These are phyloP conservation scores for Oreohelix idahoensis DNA, from an alignment of 1,140 invertebrate genomes.

Conservation along the genomic window DNA sequence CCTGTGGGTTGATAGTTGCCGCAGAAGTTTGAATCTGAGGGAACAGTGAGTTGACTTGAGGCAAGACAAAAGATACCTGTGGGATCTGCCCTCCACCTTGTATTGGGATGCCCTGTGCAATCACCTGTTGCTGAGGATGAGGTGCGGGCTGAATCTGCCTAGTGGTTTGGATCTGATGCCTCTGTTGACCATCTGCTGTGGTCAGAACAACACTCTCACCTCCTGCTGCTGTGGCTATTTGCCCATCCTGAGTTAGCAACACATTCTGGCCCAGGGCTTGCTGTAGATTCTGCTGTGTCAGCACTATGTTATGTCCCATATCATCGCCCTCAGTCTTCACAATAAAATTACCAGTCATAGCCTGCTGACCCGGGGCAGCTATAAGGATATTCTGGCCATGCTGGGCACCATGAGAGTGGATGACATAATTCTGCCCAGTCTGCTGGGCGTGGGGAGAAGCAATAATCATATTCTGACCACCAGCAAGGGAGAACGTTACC, in stretches of 20 bases:
- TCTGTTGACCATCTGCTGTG: slow-evolving; percentile 39
- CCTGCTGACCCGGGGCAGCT: slow-evolving; percentile 43
- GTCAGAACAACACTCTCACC: slow-evolving; percentile 37
- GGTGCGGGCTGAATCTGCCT: slow-evolving; percentile 30
- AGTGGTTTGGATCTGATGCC: slow-evolving; percentile 15
- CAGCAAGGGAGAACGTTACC: slow-evolving; percentile 42
- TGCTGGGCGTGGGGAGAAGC: slow-evolving; percentile 46
- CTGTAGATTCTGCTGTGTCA: slow-evolving; percentile 47
- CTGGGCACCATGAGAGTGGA: slow-evolving; percentile 34
- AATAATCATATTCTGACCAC: slow-evolving; percentile 48
- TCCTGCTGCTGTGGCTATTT: slow-evolving; percentile 1
- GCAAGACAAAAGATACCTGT: slow-evolving; percentile 44
- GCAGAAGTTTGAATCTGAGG: slow-evolving; percentile 38
- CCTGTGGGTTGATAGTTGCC: slow-evolving; percentile 26
- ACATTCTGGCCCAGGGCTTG: slow-evolving; percentile 40
- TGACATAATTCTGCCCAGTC: slow-evolving; percentile 44
- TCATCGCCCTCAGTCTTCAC: slow-evolving; percentile 46
- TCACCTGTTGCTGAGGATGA: slow-evolving; percentile 17
- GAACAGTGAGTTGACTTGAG: slow-evolving; percentile 36
- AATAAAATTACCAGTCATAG: slow-evolving; percentile 39
- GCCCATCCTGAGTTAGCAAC: slow-evolving; percentile 37
- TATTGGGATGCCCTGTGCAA: slow-evolving; percentile 15
- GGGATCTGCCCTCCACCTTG: slow-evolving; percentile 39
- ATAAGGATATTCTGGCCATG: slow-evolving; percentile 46
- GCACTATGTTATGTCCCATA: slow-evolving; percentile 44